Evolutionary conservation across 1,140 invertebrate genomes (phyloP).

Genomic region (Drosophila prosaltans): DNA sequence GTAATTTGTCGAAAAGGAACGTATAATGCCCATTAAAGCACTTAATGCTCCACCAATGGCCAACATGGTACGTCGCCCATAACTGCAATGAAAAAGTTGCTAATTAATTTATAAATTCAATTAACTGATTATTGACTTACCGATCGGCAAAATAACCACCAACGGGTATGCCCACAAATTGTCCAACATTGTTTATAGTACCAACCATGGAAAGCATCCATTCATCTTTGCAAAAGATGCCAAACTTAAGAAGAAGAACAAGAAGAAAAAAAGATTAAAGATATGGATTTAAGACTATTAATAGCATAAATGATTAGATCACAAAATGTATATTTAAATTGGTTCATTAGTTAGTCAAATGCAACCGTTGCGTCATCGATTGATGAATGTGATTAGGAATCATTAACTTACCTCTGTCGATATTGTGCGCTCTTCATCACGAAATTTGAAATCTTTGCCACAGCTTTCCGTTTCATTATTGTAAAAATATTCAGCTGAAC

Average conservation of each 20-base stretch:
- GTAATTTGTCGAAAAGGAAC: slow-evolving; percentile 87
- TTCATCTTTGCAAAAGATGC: slow-evolving; percentile 85
- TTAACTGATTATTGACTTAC: slow-evolving; percentile 36
- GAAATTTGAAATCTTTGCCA: slow-evolving; percentile 65
- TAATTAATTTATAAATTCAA: too few relatives aligned
- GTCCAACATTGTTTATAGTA: slow-evolving; percentile 88
- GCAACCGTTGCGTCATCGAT: too few relatives aligned
- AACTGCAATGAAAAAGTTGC: slow-evolving; percentile 77
- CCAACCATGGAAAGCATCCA: slow-evolving; percentile 89
- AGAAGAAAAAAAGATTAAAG: slow-evolving; percentile 23
- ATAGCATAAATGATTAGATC: too few relatives aligned
- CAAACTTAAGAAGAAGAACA: slow-evolving; percentile 82
- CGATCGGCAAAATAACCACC: slow-evolving; percentile 88
- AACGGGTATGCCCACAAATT: slow-evolving; percentile 88
- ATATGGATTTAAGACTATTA: too few relatives aligned
- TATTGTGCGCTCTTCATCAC: slow-evolving; percentile 69
- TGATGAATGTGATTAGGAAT: too few relatives aligned
- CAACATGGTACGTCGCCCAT: slow-evolving; percentile 86
- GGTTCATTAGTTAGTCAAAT: too few relatives aligned
- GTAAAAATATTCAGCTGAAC: slow-evolving; percentile 77
- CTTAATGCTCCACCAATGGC: slow-evolving; percentile 85
- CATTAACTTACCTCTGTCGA: slow-evolving; percentile 75
- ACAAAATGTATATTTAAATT: too few relatives aligned
- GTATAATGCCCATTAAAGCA: slow-evolving; percentile 86
- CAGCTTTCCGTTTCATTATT: slow-evolving; percentile 42